Base-by-base conservation (phyloP, 2,888 invertebrate genomes). In the Drosophila trichaetosa region DNA sequence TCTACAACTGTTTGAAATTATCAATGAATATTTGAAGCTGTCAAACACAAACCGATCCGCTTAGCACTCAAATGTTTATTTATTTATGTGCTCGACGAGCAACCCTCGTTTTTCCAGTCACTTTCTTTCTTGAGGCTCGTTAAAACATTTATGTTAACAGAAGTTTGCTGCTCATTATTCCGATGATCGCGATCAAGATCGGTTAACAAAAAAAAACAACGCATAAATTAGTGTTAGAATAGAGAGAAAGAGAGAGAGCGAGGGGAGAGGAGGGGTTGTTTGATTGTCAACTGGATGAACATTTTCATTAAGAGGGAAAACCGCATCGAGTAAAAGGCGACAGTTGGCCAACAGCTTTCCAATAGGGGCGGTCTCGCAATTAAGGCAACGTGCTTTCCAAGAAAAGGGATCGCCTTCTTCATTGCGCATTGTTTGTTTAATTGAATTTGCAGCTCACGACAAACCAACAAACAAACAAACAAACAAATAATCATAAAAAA, bases 401-500 rank as follows among this genome's bases (percentile, higher is more conserved):
- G 36, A 33, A 71, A 83, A 73, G 79, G 79, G 81, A 81, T 86
- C 53, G 46, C 70, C 68, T 24, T 13, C 64, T 79, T 57, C 82
- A 76, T 70, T 78, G 74, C 71, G 54, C 62, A 58, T 73, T 76
- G 79, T 73, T 69, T 74, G 76, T 76, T 85, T 89, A 89, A 85
- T 85, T 85, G 85, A 85, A 83, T 83, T 87, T 87, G 79, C 75
- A 53, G 75, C 72, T 59, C 75, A 78, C 80, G 72, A 82, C 69
- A 52, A 57, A 38, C 38, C 79, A 73, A 75, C 67, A 85, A 67
- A 75, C 70, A 61, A 59, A 49, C 29, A 36, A 46, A 57, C 77
- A 57, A n/a, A 52, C 16, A 31, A 33, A 21, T 36, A 27, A 38
- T 13, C 6, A 38, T 46, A 57, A 68, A 58, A 58, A 46, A 73